Conservation (phyloP, 2,888 invertebrate species). For the Andrena haemorrhoa region DNA sequence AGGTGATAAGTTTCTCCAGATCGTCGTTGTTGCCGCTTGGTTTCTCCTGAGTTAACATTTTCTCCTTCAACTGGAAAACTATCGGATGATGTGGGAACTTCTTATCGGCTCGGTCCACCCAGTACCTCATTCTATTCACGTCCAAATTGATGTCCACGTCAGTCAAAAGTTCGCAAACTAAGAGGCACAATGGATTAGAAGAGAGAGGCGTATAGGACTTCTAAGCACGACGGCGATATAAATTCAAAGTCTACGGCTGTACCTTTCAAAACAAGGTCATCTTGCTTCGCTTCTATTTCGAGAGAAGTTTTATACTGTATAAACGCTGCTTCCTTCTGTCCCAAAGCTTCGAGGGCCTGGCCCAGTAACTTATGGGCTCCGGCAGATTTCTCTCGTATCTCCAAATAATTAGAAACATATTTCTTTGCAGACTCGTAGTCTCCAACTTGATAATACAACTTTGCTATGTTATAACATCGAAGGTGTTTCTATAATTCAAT, state of each 20-base stretch:
- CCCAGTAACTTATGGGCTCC: slow-evolving; percentile 94
- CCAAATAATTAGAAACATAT: slow-evolving; percentile 92
- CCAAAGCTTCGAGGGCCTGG: slow-evolving; percentile 91
- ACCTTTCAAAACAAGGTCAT: slow-evolving; percentile 92
- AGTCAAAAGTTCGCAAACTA: slow-evolving; percentile 91
- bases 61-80: slow-evolving; percentile 91
- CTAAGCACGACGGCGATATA: background rate
- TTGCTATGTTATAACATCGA: slow-evolving; percentile 93
- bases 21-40: slow-evolving; percentile 88
- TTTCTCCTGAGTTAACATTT: slow-evolving; percentile 88
- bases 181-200: slow-evolving; percentile 69
- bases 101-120: slow-evolving; percentile 92
- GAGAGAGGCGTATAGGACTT: background rate
- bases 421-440: slow-evolving; percentile 93
- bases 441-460: slow-evolving; percentile 93
- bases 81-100: slow-evolving; percentile 91
- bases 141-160: slow-evolving; percentile 88
- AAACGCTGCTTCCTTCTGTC: slow-evolving; percentile 92
- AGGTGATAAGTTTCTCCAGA: slow-evolving; percentile 85
- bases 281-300: slow-evolving; percentile 92
- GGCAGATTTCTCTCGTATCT: slow-evolving; percentile 91
- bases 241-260: slow-evolving; percentile 59
- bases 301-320: slow-evolving; percentile 92
- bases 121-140: slow-evolving; percentile 89
- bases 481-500: slow-evolving; percentile 88